A percentile compares a stretch with the other conserved stretches of the same genome.
Conservation (phyloP, 2,888 invertebrate species). For the Cosmopolites sordidus region DNA sequence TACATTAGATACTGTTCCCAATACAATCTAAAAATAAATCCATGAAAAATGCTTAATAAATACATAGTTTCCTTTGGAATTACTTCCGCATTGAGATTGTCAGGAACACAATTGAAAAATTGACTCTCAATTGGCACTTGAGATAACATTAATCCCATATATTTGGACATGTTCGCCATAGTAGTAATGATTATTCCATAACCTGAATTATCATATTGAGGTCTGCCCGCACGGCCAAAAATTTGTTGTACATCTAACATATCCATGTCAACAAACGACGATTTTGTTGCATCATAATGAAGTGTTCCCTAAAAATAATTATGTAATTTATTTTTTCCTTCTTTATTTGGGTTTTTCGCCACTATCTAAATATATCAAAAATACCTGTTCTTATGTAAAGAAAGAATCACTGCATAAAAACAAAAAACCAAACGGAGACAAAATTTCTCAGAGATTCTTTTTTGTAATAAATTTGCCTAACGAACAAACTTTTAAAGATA, state of each 20-base stretch:
- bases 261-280: constrained; percentile 89
- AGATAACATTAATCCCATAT: constrained; percentile 88
- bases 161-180: constrained; percentile 88
- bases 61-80: too few relatives aligned
- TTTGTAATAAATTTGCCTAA: too few relatives aligned
- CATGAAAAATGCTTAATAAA: constrained; percentile 1
- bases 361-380: too few relatives aligned
- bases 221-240: constrained; percentile 96
- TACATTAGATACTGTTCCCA: constrained; percentile 94
- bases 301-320: constrained; percentile 75
- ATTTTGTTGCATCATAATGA: constrained; percentile 94
- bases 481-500: too few relatives aligned
- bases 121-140: constrained; percentile 98
- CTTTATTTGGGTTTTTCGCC: too few relatives aligned
- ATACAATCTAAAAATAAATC: constrained; percentile 60
- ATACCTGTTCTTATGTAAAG: too few relatives aligned
- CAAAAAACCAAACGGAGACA: too few relatives aligned
- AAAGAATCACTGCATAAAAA: too few relatives aligned
- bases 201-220: constrained; percentile 93
- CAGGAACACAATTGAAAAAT: constrained; percentile 85
- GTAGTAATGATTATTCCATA: constrained; percentile 93
- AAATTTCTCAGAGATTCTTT: too few relatives aligned
- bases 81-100: constrained; percentile 98
- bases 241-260: constrained; percentile 98
- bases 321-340: too few relatives aligned